Evolutionary conservation across 1,140 invertebrate species (phyloP).

Genomic region (Pissodes strobi): DNA sequence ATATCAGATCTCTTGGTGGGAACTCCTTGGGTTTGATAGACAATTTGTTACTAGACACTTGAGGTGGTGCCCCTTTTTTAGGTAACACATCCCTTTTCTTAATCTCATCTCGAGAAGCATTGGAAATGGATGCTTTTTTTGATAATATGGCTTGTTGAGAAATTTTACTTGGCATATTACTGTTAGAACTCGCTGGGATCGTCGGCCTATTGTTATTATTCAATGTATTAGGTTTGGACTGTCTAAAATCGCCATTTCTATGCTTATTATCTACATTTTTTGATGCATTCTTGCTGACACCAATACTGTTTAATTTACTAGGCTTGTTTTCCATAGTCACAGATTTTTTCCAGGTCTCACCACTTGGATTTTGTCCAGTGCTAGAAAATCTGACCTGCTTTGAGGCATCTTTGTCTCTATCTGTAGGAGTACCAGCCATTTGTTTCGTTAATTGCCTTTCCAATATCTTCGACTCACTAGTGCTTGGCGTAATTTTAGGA

Average conservation of each 20-base stretch:
- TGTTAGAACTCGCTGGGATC: too few species aligned
- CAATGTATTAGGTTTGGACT: too few species aligned
- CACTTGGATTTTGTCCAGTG: not conserved
- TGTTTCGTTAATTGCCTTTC: slow-evolving; percentile 23
- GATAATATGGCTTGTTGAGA: too few species aligned
- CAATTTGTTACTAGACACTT: too few species aligned
- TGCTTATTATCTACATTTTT: too few species aligned
- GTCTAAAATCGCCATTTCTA: too few species aligned
- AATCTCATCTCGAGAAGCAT: too few species aligned
- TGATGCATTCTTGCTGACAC: not conserved
- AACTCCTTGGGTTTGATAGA: slow-evolving; percentile 38
- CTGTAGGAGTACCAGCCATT: not conserved
- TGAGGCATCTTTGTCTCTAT: not conserved
- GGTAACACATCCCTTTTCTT: too few species aligned
- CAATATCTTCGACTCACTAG: slow-evolving; percentile 1
- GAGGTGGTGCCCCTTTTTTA: too few species aligned
- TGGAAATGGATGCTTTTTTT: too few species aligned
- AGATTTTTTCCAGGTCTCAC: not conserved
- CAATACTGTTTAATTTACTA: not conserved
- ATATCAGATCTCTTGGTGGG: slow-evolving; percentile 28
- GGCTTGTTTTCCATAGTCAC: not conserved
- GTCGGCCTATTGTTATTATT: too few species aligned
- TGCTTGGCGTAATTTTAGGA: not conserved
- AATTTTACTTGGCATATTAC: too few species aligned
- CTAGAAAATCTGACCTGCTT: not conserved